These are phyloP conservation scores for Phengaris alcon DNA, from an alignment of 2,888 invertebrate species.

Conservation along the genomic window DNA sequence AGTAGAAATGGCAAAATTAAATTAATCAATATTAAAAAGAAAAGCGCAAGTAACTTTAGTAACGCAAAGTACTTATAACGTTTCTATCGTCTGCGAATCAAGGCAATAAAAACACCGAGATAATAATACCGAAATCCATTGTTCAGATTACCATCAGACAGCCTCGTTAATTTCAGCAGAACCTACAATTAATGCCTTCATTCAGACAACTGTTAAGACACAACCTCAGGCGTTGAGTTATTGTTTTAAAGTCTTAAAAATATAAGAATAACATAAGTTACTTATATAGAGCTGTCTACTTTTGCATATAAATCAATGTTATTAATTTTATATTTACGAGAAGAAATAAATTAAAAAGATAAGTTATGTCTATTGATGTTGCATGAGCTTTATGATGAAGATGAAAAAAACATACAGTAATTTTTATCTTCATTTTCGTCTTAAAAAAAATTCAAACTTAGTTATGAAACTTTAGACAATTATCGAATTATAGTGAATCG, in stretches of 20 bases:
- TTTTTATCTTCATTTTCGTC: too few species aligned
- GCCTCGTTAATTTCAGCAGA: neutral
- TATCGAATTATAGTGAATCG: too few species aligned
- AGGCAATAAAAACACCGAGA: neutral
- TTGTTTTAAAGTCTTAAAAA: neutral
- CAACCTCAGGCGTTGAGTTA: neutral
- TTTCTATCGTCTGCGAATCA: neutral
- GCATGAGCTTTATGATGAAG: neutral
- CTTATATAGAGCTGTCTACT: neutral
- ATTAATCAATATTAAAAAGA: neutral
- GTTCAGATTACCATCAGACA: neutral
- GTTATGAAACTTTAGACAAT: too few species aligned
- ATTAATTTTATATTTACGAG: slow-evolving; percentile 4
- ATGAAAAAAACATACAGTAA: neutral
- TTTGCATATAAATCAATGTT: neutral
- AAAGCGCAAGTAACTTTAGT: neutral
- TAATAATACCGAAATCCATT: neutral
- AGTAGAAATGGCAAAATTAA: too few species aligned
- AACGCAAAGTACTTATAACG: neutral
- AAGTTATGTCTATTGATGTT: neutral
- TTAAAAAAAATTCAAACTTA: too few species aligned
- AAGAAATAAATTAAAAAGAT: slow-evolving; percentile 1
- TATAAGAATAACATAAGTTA: neutral
- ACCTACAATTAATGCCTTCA: neutral
- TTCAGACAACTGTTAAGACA: neutral